Evolutionary conservation across 2,797 vertebrate genomes (phyloP).

Genomic region (Hemitrygon akajei): DNA sequence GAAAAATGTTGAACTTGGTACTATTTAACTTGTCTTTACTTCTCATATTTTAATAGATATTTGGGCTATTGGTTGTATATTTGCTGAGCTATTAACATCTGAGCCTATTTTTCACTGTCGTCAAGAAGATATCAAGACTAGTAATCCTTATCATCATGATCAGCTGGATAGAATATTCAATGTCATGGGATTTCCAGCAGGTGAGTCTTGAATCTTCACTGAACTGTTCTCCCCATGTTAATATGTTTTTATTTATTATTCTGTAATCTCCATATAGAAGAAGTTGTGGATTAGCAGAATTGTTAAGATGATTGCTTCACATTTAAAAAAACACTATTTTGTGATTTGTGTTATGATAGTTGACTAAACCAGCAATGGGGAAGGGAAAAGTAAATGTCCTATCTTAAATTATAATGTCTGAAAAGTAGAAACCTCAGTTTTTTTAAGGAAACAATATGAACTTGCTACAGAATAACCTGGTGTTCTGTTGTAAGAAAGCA

Average conservation of each 20-base stretch:
- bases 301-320: neutral
- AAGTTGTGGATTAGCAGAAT: neutral
- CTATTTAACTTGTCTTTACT: conserved; percentile 38
- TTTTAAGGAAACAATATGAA: neutral
- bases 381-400: no score
- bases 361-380: neutral
- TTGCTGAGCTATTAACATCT: conserved; percentile 97
- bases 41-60: conserved; percentile 72
- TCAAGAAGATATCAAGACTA: conserved; percentile 99
- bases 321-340: no score
- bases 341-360: neutral
- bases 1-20: conserved; percentile 52
- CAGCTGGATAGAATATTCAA: conserved; percentile 99
- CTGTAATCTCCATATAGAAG: conserved; percentile 39
- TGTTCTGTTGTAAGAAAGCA: neutral
- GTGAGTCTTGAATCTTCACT: conserved; percentile 55
- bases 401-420: neutral
- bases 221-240: neutral
- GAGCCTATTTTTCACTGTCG: conserved; percentile 99
- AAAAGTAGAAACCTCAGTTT: no score
- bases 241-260: conserved; percentile 42
- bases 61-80: conserved; percentile 99
- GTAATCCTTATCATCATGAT: conserved; percentile 99
- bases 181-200: conserved; percentile 99
- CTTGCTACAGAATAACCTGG: neutral